Percentiles rank a stretch among this genome's conserved stretches.
These are phyloP conservation scores for Semotilus atromaculatus DNA, from an alignment of 2,797 vertebrate genomes.

Conservation along the genomic window DNA sequence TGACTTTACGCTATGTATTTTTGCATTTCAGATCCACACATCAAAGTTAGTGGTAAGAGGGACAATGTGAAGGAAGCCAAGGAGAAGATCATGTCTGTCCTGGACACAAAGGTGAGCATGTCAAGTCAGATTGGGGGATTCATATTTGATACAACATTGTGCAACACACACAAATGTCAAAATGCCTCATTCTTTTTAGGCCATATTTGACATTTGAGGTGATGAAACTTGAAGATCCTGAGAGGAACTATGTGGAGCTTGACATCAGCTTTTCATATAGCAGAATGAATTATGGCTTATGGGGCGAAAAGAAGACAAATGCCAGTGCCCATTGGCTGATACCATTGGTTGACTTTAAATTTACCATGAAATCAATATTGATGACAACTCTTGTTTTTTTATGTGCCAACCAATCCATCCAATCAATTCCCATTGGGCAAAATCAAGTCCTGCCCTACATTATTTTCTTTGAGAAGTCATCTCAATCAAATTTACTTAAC, in stretches of 20 bases:
- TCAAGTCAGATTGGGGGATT: not conserved
- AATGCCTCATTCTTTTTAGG: not conserved
- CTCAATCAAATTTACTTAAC: not conserved
- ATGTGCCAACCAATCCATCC: not conserved
- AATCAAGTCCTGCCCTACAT: not conserved
- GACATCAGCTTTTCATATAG: not conserved
- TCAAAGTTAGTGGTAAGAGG: constrained; percentile 97
- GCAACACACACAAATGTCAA: not conserved
- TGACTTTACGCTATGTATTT: not conserved
- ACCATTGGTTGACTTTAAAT: not conserved
- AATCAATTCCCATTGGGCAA: not conserved
- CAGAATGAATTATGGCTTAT: not conserved
- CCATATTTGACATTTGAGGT: not conserved
- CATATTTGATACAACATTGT: not conserved
- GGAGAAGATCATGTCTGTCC: constrained; percentile 98
- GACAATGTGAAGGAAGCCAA: constrained; percentile 97
- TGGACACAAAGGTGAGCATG: constrained; percentile 91
- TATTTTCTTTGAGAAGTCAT: not conserved
- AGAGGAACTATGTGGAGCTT: not conserved
- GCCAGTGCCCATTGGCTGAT: not conserved
- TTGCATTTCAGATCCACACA: constrained; percentile 90
- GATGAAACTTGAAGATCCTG: not conserved
- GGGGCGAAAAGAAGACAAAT: not conserved
- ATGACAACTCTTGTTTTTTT: too few species aligned
- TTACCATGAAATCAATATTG: too few species aligned